A percentile compares a stretch with the other conserved stretches of the same genome.
Conservation (phyloP, 2,113 vertebrate species). For the Labeo rohita region DNA sequence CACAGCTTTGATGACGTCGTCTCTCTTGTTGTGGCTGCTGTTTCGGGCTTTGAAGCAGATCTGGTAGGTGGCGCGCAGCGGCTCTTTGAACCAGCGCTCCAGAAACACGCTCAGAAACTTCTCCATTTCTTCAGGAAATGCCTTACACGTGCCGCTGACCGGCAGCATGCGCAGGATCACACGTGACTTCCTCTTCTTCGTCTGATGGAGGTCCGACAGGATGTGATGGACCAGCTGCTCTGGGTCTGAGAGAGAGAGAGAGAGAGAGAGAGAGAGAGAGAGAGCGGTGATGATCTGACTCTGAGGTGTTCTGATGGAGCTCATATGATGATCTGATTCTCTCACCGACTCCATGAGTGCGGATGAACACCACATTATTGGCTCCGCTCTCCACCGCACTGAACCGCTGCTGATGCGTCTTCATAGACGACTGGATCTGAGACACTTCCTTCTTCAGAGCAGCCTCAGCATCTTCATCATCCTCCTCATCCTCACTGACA, state of each 20-base stretch:
- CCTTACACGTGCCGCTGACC: conserved; percentile 90
- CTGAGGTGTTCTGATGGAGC: background rate
- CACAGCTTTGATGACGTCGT: conserved; percentile 91
- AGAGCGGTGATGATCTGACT: background rate
- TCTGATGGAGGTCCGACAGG: conserved; percentile 86
- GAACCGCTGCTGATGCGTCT: conserved; percentile 83
- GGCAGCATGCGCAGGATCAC: conserved; percentile 94
- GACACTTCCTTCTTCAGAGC: conserved; percentile 91
- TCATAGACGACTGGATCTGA: conserved; percentile 78
- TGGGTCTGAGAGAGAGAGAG: conserved; percentile 76
- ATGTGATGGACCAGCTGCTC: conserved; percentile 92
- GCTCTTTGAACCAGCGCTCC: conserved; percentile 92
- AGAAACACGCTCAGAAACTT: conserved; percentile 87
- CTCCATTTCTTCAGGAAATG: conserved; percentile 92
- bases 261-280: background rate
- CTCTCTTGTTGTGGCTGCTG: conserved; percentile 91
- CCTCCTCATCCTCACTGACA: conserved; percentile 69
- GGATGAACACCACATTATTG: conserved; percentile 94
- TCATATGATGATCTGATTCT: background rate
- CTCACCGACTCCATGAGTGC: conserved; percentile 86
- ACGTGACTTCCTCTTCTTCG: conserved; percentile 91
- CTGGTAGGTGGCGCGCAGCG: conserved; percentile 88
- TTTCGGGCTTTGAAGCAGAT: conserved; percentile 94
- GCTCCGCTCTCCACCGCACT: conserved; percentile 90
- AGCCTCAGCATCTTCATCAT: conserved; percentile 84